These are phyloP conservation scores for Oscheius sp. DNA, from an alignment of 2,888 invertebrate genomes.

Conservation along the genomic window DNA sequence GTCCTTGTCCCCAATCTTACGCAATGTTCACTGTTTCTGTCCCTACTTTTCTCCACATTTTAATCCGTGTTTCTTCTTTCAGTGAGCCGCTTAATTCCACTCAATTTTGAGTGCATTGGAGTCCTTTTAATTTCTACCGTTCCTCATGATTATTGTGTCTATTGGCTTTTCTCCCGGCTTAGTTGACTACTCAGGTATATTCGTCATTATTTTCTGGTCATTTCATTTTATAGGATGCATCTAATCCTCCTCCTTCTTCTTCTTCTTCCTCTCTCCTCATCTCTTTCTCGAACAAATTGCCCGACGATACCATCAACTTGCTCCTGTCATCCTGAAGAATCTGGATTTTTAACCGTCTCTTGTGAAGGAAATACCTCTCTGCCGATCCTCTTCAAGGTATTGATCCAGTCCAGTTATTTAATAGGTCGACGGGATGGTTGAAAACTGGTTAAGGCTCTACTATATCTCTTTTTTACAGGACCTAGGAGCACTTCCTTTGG, in stretches of 20 bases:
- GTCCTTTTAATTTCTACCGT: neutral
- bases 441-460: neutral
- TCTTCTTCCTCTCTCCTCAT: neutral
- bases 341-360: constrained; percentile 8
- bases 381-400: constrained; percentile 26
- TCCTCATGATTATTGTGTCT: too few species aligned
- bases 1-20: constrained; percentile 33
- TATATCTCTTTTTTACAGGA: constrained; percentile 26
- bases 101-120: neutral
- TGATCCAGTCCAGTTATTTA: constrained; percentile 15
- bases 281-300: neutral
- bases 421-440: constrained; percentile 23
- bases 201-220: too few species aligned
- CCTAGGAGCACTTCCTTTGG: constrained; percentile 37
- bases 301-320: constrained; percentile 24
- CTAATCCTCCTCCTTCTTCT: neutral
- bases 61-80: neutral
- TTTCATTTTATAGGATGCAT: too few species aligned
- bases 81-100: too few species aligned
- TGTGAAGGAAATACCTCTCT: constrained; percentile 19
- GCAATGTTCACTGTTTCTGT: constrained; percentile 29
- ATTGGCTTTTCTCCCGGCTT: too few species aligned
- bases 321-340: constrained; percentile 1
- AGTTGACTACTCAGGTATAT: too few species aligned
- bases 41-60: constrained; percentile 7